Base-by-base conservation (phyloP, 2,113 vertebrate genomes). In the Himantopus leucocephalus region DNA sequence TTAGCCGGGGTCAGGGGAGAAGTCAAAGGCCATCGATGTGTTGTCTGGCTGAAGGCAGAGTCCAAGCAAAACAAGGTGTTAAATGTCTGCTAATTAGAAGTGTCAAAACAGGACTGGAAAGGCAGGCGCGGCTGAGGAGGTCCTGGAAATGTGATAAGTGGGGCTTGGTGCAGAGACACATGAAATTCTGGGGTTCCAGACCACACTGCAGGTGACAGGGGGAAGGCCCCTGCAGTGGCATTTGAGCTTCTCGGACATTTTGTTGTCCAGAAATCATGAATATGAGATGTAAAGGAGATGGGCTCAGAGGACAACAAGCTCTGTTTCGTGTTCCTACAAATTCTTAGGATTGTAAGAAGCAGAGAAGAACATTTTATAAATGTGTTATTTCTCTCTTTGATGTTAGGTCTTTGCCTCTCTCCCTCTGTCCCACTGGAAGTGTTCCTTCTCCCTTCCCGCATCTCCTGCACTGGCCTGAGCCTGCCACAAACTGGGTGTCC, bases 61-160 rank as follows among this genome's bases (percentile, higher is more conserved):
- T 88, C 89, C 90, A 95, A 97, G 95, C 92, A 97, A 98, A 98
- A 97, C 97, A 98, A 96, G 94, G 97, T 97, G 97, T 97, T 97
- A 96, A 97, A 97, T 97, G 94, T 96, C 96, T 85, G 78, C 95
- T 97, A 97, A 98, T 98, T 97, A 97, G 97, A 97, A 92, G 84
- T 93, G 95, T 92, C 96, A 92, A 96, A 97, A 94, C 85, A 97
- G 90, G 81, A 88, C 58, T 90, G 86, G 66, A 52, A 96, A 93
- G 74, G 58, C 64, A 94, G 80, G 43, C 63, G 70, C 13, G 37
- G 48, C 52, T 78, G 34, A 41, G 73, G 60, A 85, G 58, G 53
- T 50, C 34, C 48, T 88, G 71, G 64, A 88, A 96, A 94, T 50
- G 67, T 68, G 93, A 55, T 88, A 92, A 96, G 71, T 4, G 4